These are phyloP conservation scores for Brachionus manjavacas DNA, from an alignment of 1,140 invertebrate species.

Conservation along the genomic window DNA sequence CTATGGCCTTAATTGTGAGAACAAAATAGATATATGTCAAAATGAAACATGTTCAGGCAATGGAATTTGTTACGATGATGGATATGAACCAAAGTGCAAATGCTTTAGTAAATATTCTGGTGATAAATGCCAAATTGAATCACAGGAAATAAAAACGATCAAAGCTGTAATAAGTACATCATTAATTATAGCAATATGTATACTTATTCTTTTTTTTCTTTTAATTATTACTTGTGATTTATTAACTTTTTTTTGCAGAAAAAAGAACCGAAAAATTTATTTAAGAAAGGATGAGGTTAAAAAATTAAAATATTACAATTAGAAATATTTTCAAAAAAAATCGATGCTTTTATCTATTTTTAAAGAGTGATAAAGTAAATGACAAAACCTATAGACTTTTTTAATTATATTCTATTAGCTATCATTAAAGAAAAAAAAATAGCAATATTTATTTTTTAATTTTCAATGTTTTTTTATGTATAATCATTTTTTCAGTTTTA, in stretches of 20 bases:
- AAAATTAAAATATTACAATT: no score
- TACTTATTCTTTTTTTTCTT: neutral
- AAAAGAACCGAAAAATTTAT: neutral
- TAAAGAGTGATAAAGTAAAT: no score
- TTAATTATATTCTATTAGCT: no score
- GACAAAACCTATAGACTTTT: no score
- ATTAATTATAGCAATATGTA: neutral
- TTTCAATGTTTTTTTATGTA: no score
- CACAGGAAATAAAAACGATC: neutral
- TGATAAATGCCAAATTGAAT: neutral
- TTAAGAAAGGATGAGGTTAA: neutral
- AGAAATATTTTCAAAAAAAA: no score
- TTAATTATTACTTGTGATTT: neutral
- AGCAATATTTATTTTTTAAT: no score
- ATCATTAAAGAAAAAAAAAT: no score
- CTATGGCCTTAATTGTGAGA: neutral
- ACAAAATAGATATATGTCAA: neutral
- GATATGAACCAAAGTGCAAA: neutral
- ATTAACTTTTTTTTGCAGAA: neutral
- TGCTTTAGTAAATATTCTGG: conserved; percentile 1
- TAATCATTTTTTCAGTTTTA: no score
- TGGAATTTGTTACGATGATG: neutral
- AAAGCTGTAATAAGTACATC: neutral
- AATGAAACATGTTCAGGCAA: neutral
- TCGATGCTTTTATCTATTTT: no score